Conservation (phyloP, 2,888 invertebrate species). For the Synergus laeviventris region DNA sequence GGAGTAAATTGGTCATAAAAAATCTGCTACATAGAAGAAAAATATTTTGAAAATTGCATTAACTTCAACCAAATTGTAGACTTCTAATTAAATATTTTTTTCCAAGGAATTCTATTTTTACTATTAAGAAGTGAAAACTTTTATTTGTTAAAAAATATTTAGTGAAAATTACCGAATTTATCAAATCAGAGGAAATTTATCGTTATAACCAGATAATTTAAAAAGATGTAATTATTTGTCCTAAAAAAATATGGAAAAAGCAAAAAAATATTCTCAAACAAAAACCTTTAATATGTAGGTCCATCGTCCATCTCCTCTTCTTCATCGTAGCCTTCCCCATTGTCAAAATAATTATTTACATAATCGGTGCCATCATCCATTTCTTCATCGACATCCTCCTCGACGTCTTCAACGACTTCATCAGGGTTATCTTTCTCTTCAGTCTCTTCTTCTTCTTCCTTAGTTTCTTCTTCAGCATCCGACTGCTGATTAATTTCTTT, state of each 20-base stretch:
- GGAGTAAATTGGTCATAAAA: neutral
- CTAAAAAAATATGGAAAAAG: neutral
- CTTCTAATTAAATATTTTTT: neutral
- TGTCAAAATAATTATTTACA: slow-evolving; percentile 91
- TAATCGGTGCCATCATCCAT: slow-evolving; percentile 94
- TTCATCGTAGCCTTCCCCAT: slow-evolving; percentile 91
- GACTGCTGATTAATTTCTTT: slow-evolving; percentile 77
- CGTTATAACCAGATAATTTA: neutral
- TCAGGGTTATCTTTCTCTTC: slow-evolving; percentile 79
- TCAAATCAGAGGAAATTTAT: neutral
- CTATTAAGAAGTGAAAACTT: neutral
- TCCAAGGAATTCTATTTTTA: neutral
- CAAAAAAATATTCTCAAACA: neutral
- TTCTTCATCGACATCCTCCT: slow-evolving; percentile 86
- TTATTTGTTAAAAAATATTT: neutral
- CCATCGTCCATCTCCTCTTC: slow-evolving; percentile 92
- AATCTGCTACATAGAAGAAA: neutral
- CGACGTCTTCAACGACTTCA: slow-evolving; percentile 79
- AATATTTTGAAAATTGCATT: neutral
- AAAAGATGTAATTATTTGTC: neutral
- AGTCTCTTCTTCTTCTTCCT: slow-evolving; percentile 77
- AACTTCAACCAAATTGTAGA: neutral
- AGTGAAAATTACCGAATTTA: neutral
- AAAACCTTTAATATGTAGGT: slow-evolving; percentile 81
- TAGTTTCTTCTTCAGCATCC: slow-evolving; percentile 76